These are phyloP conservation scores for Hippocampus barbouri DNA, from an alignment of 2,113 vertebrate genomes.

Conservation along the genomic window DNA sequence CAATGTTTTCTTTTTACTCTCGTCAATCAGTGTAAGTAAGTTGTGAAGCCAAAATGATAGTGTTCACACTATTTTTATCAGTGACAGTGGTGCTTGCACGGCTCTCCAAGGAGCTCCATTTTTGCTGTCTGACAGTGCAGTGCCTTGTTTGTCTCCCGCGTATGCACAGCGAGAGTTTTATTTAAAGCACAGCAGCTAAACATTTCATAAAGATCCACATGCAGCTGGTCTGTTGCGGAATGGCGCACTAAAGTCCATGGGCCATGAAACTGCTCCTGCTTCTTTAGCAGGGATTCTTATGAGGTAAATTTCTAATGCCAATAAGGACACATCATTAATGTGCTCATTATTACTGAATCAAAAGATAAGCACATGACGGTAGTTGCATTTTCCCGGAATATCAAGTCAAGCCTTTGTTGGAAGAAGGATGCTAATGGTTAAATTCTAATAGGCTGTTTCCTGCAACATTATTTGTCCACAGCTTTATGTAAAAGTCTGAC, in stretches of 20 bases:
- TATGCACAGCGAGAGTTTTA: slow-evolving; percentile 72
- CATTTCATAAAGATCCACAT: slow-evolving; percentile 77
- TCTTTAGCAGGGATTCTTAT: no score
- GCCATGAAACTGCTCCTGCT: slow-evolving; percentile 44
- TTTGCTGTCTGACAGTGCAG: slow-evolving; percentile 76
- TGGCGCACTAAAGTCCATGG: slow-evolving; percentile 56
- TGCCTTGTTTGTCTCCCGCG: slow-evolving; percentile 68
- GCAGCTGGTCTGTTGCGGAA: slow-evolving; percentile 38
- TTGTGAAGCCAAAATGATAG: slow-evolving; percentile 68
- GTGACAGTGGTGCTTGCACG: slow-evolving; percentile 72
- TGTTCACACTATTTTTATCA: slow-evolving; percentile 79
- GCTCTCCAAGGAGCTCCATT: slow-evolving; percentile 72
- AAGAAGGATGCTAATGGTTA: slow-evolving; percentile 53
- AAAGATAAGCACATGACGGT: slow-evolving; percentile 61
- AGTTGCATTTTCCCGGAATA: slow-evolving; percentile 57
- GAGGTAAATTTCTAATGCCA: background rate
- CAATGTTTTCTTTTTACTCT: slow-evolving; percentile 12
- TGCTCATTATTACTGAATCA: slow-evolving; percentile 22
- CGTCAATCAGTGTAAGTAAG: slow-evolving; percentile 29
- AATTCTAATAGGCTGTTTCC: slow-evolving; percentile 58
- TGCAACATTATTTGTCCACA: slow-evolving; percentile 53
- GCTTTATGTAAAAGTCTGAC: slow-evolving; percentile 36
- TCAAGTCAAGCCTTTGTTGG: slow-evolving; percentile 53
- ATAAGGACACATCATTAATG: background rate
- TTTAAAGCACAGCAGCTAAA: slow-evolving; percentile 81